Evolutionary conservation across 2,797 vertebrate genomes (phyloP).

Genomic region (Etheostoma perlongum): DNA sequence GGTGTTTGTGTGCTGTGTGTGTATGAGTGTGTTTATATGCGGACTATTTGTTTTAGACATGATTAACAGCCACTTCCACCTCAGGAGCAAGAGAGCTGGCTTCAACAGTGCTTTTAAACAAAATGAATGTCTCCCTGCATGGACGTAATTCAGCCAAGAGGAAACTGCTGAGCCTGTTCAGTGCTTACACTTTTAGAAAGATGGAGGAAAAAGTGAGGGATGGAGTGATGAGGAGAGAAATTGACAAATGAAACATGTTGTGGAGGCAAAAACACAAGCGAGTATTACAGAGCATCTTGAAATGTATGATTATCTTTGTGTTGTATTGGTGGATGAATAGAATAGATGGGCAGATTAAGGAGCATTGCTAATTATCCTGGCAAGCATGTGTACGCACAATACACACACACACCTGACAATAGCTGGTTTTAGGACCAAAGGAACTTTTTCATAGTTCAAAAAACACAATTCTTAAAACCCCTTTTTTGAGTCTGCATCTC

Average conservation of each 20-base stretch:
- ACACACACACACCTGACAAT: slow-evolving; percentile 5
- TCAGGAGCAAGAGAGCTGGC: slow-evolving; percentile 7
- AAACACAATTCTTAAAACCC: too few species aligned
- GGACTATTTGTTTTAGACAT: slow-evolving; percentile 35
- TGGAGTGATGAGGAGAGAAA: background rate
- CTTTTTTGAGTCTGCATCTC: too few species aligned
- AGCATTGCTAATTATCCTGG: too few species aligned
- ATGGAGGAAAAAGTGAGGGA: background rate
- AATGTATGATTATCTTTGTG: background rate
- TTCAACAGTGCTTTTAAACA: slow-evolving; percentile 32
- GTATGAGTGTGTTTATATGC: slow-evolving; percentile 1
- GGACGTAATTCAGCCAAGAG: slow-evolving; percentile 18
- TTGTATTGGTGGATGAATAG: background rate
- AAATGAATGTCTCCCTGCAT: slow-evolving; percentile 23
- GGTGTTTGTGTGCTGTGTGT: slow-evolving; percentile 5
- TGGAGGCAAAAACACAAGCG: background rate
- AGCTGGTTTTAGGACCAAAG: too few species aligned
- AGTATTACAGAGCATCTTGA: background rate
- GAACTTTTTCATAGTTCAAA: too few species aligned
- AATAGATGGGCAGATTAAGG: background rate
- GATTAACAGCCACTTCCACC: slow-evolving; percentile 45
- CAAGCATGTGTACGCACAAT: background rate
- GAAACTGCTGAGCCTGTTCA: slow-evolving; percentile 23
- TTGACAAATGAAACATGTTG: background rate
- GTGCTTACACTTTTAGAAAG: slow-evolving; percentile 14